Conservation (phyloP, 2,888 invertebrate species). For the Myathropa florea region DNA sequence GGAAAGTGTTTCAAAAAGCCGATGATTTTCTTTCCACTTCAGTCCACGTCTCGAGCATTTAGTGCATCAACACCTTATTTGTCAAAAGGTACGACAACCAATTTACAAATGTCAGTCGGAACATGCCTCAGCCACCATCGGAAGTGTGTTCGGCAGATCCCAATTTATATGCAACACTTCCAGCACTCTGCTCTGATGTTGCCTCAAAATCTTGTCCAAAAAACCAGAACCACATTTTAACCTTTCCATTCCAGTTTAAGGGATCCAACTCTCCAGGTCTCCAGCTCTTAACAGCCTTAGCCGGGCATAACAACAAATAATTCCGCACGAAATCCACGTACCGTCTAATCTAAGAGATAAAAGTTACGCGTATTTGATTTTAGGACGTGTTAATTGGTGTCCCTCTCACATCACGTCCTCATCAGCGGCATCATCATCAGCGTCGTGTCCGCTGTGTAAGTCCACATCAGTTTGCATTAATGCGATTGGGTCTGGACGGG, state of each 20-base stretch:
- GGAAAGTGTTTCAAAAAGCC: background rate
- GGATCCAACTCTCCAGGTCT: background rate
- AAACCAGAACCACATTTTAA: background rate
- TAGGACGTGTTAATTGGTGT: conserved; percentile 71
- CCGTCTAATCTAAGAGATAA: conserved; percentile 67
- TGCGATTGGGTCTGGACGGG: conserved; percentile 56
- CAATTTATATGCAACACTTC: background rate
- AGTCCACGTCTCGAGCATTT: background rate
- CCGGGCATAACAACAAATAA: conserved; percentile 39
- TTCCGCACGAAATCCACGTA: conserved; percentile 55
- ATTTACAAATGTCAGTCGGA: background rate
- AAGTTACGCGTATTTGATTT: conserved; percentile 69
- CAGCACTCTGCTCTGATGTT: background rate
- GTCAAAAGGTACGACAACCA: background rate
- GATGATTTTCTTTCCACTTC: background rate
- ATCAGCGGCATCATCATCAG: conserved; percentile 55
- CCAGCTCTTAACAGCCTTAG: background rate
- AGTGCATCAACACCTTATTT: background rate
- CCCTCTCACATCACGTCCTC: conserved; percentile 67
- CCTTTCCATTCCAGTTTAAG: background rate
- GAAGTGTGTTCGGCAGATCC: background rate
- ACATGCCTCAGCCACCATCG: background rate
- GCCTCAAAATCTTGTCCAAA: background rate
- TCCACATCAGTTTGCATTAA: conserved; percentile 71
- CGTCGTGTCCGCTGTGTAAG: conserved; percentile 63